phyloP scores from a whole-genome alignment of 2,113 vertebrate genomes.

The Salminus brasiliensis region DNA sequence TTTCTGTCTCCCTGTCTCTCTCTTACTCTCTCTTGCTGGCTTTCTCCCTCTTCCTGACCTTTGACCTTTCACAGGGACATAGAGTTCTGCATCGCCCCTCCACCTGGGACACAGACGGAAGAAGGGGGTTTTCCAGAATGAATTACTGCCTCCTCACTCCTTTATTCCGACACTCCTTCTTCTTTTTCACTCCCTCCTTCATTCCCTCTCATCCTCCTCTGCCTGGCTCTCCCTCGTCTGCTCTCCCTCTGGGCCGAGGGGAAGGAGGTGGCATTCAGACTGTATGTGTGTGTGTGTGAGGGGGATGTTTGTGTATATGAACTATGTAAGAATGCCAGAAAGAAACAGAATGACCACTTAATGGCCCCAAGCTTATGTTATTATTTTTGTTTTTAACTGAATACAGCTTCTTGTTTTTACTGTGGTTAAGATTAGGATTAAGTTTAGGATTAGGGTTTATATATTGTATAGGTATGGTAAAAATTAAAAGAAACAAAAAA shows the following conservation, averaged over 20 bases:
- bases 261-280: conserved; percentile 27
- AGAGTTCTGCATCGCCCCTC: conserved; percentile 50
- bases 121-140: conserved; percentile 66
- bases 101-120: conserved; percentile 44
- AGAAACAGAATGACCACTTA: too few relatives aligned
- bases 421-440: too few relatives aligned
- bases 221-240: conserved; percentile 26
- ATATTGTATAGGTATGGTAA: too few relatives aligned
- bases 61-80: conserved; percentile 50
- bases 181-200: conserved; percentile 49
- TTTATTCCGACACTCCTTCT: conserved; percentile 43
- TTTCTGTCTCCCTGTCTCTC: conserved; percentile 34
- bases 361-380: too few relatives aligned
- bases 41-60: conserved; percentile 2
- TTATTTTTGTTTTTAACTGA: too few relatives aligned
- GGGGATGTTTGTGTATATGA: not conserved
- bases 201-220: conserved; percentile 45
- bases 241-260: conserved; percentile 12
- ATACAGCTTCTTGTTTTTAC: too few relatives aligned
- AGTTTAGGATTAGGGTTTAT: too few relatives aligned
- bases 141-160: conserved; percentile 53
- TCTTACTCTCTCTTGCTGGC: conserved; percentile 4
- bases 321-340: too few relatives aligned
- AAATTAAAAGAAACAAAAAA: too few relatives aligned
- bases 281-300: conserved; percentile 13